These are phyloP conservation scores for Nansenia antarctica DNA, from an alignment of 2,113 vertebrate species.

Conservation along the genomic window DNA sequence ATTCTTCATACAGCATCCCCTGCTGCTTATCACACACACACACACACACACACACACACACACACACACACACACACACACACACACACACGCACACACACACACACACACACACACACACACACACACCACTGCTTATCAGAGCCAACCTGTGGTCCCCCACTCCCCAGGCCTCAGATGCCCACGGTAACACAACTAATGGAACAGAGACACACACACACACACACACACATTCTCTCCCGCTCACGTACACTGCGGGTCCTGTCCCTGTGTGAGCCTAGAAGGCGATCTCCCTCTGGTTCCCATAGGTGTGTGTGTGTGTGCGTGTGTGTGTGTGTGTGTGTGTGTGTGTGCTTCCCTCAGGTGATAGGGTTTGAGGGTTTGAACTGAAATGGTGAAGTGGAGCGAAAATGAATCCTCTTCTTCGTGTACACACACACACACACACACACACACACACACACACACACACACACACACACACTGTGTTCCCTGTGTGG, in stretches of 20 bases:
- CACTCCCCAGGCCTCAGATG: not conserved
- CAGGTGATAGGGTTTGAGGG: too few relatives aligned
- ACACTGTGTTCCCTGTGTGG: too few relatives aligned
- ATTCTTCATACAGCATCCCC: constrained; percentile 9
- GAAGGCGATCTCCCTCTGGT: too few relatives aligned
- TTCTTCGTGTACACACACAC: not conserved
- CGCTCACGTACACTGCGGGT: too few relatives aligned
- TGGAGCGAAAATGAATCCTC: too few relatives aligned
- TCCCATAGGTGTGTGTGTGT: too few relatives aligned
- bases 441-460: not conserved
- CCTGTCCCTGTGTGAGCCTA: too few relatives aligned
- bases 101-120: not conserved
- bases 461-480: too few relatives aligned
- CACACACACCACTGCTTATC: not conserved
- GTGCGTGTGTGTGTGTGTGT: too few relatives aligned
- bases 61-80: constrained; percentile 9
- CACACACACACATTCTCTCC: too few relatives aligned
- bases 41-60: constrained; percentile 1
- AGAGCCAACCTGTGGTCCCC: not conserved
- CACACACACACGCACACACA: not conserved
- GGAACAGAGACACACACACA: not conserved
- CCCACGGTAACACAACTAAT: not conserved
- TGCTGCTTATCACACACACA: constrained; percentile 5
- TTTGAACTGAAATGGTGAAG: too few relatives aligned
- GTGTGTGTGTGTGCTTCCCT: too few relatives aligned